Evolutionary conservation across 1,140 invertebrate genomes (phyloP).

Genomic region (Bombus pascuorum): DNA sequence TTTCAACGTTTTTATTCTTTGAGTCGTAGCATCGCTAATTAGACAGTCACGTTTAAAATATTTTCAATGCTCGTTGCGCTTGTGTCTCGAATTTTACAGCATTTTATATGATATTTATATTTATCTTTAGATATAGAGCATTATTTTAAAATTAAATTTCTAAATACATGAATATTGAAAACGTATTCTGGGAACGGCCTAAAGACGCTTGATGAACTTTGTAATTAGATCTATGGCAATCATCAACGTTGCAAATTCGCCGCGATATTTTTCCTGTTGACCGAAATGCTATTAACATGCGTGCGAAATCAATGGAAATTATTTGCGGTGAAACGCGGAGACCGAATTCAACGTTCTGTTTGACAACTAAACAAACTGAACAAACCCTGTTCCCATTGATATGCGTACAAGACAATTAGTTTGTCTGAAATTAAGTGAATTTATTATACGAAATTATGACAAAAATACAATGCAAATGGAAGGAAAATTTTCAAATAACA

Average conservation of each 20-base stretch:
- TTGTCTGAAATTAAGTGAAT: conserved; percentile 12
- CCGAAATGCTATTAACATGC: conserved; percentile 27
- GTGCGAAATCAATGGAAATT: conserved; percentile 26
- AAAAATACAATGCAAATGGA: not conserved
- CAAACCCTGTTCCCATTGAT: conserved; percentile 18
- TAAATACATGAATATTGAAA: not conserved
- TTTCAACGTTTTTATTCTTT: not conserved
- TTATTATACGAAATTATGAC: not conserved
- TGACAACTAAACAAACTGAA: conserved; percentile 40
- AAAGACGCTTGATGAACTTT: not conserved
- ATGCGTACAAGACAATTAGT: conserved; percentile 15
- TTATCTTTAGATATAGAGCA: no score
- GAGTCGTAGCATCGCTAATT: not conserved
- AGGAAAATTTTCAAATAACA: not conserved
- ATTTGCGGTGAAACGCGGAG: conserved; percentile 11
- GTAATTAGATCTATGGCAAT: conserved; percentile 23
- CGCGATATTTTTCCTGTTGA: conserved; percentile 31
- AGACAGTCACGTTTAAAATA: not conserved
- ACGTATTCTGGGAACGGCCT: no score
- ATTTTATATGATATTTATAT: not conserved
- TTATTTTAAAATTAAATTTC: no score
- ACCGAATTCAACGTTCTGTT: conserved; percentile 8
- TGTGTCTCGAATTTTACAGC: not conserved
- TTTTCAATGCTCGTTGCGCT: not conserved
- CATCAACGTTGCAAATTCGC: conserved; percentile 6